These are phyloP conservation scores for Muscidifurax raptorellus DNA, from an alignment of 1,140 invertebrate species.

Conservation along the genomic window DNA sequence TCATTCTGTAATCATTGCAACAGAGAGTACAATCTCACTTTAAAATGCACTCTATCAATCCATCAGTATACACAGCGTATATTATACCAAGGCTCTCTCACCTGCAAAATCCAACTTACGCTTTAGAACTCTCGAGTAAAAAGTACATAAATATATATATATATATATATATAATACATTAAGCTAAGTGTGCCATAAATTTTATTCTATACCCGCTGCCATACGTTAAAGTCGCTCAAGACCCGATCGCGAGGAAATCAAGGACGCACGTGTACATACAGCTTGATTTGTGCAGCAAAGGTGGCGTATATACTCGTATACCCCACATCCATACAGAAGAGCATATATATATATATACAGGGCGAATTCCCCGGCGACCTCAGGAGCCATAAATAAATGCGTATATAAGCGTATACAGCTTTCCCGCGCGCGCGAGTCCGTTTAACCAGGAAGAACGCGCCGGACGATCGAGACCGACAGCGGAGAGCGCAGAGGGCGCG, in stretches of 20 bases:
- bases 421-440: conserved; percentile 47
- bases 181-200: conserved; percentile 40
- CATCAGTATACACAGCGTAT: conserved; percentile 18
- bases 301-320: neutral
- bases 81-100: neutral
- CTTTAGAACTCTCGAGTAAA: neutral
- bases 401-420: conserved; percentile 60
- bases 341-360: conserved; percentile 25
- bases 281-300: conserved; percentile 20
- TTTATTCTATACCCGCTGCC: neutral
- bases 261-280: conserved; percentile 26
- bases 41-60: conserved; percentile 10
- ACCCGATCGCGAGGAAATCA: conserved; percentile 26
- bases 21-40: neutral
- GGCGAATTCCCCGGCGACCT: conserved; percentile 62
- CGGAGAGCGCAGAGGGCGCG: conserved; percentile 50
- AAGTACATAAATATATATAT: too few relatives aligned
- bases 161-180: too few relatives aligned
- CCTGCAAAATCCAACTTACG: neutral
- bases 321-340: neutral
- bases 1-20: neutral
- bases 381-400: conserved; percentile 72
- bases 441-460: conserved; percentile 70
- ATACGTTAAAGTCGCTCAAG: conserved; percentile 13
- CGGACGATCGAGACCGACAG: conserved; percentile 71